Evolutionary conservation across 2,113 vertebrate species (phyloP), one percentile per base, ranked within the genome.

Genomic region (Centropristis striata): DNA sequence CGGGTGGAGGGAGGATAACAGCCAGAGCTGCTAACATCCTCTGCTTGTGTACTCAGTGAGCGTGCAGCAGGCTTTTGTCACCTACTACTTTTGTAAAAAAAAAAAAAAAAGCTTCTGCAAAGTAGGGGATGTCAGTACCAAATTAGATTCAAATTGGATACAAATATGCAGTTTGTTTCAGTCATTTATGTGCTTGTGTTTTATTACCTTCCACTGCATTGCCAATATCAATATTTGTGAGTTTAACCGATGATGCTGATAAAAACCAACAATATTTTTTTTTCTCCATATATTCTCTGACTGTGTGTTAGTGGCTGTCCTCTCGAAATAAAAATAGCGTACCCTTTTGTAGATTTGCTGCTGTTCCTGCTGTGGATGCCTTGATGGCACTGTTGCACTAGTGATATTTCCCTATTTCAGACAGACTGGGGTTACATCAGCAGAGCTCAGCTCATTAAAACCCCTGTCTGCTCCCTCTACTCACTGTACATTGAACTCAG

Each of bases 371-470:
- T 15, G 32, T 13, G 4, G 71, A 28, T 39, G 42, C 9, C 71
- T 64, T 84, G 91, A 61, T 81, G 90, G 88, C 75, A 65, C 80
- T 93, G 84, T 90, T 89, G 88, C 25, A 49, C 80, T 60, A n/a
- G 13, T 5, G 27, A 36, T 28, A 18, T 63, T 10, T 49, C 3
- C 37, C n/a, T 20, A 0, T 39, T 28, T 58, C 0, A 20, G 36
- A 47, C 47, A 16, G 41, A 14, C 77, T 23, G 25, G 18, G 18
- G 71, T 84, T 61, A 87, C 65, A 49, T 87, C 87, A 81, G 42
- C 13, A n/a, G 3, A 77, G 55, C 76, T n/a, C 51, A 25, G 61
- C 37, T 78, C 37, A 72, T 66, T 72, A 49, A 70, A 71, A 1
- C 50, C 53, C 42, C 58, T 21, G 23, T 84, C 42, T 64, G 54